Evolutionary conservation across 2,888 invertebrate genomes (phyloP).

Genomic region (Hypena proboscidalis): DNA sequence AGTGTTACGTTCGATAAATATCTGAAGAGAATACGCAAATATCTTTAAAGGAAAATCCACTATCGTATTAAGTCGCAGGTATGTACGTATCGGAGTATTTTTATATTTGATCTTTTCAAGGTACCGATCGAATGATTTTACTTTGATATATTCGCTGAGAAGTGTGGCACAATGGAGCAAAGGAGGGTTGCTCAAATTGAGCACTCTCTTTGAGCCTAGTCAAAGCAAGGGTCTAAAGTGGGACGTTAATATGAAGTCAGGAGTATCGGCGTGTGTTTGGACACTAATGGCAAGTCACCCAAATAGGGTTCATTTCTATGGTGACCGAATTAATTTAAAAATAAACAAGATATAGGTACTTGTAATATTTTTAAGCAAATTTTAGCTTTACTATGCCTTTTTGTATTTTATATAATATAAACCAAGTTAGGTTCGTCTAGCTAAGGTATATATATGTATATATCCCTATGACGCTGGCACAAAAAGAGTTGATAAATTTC

Average conservation of each 20-base stretch:
- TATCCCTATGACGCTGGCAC: no score
- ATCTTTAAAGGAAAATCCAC: slow-evolving; percentile 40
- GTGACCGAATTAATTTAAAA: no score
- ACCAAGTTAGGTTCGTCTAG: no score
- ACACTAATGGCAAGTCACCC: slow-evolving; percentile 36
- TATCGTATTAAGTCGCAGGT: slow-evolving; percentile 62
- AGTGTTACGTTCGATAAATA: slow-evolving; percentile 18
- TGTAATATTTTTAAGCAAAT: no score
- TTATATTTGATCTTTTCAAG: slow-evolving; percentile 81
- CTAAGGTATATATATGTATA: no score
- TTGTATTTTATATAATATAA: no score
- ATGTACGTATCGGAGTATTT: slow-evolving; percentile 47
- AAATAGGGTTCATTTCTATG: no score
- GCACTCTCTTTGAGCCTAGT: slow-evolving; percentile 65
- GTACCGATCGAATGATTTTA: slow-evolving; percentile 69
- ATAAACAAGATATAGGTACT: no score
- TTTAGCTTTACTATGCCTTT: no score
- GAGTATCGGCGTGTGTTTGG: slow-evolving; percentile 47
- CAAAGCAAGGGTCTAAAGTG: slow-evolving; percentile 61
- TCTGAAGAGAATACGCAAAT: slow-evolving; percentile 32
- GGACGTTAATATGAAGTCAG: slow-evolving; percentile 45
- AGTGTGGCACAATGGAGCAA: slow-evolving; percentile 59
- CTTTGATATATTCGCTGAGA: slow-evolving; percentile 74
- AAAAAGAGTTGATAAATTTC: no score
- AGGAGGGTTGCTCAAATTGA: slow-evolving; percentile 65